Evolutionary conservation across 1,140 invertebrate genomes (phyloP).

Genomic region (Oncopodura yosiiana): DNA sequence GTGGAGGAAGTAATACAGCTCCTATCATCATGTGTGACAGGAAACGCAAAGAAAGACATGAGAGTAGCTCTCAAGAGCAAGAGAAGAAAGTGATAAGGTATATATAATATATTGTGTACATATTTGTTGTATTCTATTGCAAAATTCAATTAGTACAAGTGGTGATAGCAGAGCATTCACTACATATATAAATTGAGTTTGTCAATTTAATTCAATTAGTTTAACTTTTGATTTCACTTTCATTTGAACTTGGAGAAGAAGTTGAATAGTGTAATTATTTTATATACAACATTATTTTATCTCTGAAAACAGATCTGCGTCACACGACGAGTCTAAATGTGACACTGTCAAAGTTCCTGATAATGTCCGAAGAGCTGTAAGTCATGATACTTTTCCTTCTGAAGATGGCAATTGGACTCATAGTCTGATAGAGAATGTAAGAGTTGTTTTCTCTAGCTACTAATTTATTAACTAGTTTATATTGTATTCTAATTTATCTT

Average conservation of each 20-base stretch:
- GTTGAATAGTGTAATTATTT: not conserved
- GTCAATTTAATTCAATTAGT: conserved; percentile 7
- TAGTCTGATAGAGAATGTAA: not conserved
- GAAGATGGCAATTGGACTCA: not conserved
- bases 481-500: not conserved
- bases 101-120: not conserved
- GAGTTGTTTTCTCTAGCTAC: not conserved
- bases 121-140: too few species aligned
- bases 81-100: conserved; percentile 67
- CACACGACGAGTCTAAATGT: conserved; percentile 6
- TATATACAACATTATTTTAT: conserved; percentile 7
- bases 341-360: not conserved
- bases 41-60: conserved; percentile 66
- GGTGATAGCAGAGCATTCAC: too few species aligned
- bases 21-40: conserved; percentile 37
- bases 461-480: not conserved
- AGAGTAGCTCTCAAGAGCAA: conserved; percentile 49
- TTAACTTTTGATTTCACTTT: conserved; percentile 1
- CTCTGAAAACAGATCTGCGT: conserved; percentile 7
- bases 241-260: not conserved
- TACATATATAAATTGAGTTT: too few species aligned
- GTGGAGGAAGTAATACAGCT: not conserved
- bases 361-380: conserved; percentile 14
- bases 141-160: too few species aligned
- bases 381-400: conserved; percentile 10